Evolutionary conservation across 2,797 vertebrate species (phyloP), one percentile per base, ranked within the genome.

Genomic region (Siniperca undulata): DNA sequence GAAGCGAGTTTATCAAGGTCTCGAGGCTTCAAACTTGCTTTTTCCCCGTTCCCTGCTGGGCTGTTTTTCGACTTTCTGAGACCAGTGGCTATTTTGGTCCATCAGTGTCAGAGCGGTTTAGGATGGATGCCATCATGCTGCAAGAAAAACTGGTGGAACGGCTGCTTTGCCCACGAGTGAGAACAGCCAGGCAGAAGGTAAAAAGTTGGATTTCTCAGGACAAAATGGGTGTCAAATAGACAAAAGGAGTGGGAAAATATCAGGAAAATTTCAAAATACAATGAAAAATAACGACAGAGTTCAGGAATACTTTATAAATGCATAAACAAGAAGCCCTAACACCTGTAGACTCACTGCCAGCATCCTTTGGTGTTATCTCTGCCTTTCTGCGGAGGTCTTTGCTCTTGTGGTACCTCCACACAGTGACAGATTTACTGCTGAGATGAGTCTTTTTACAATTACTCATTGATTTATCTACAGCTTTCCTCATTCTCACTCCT

Each of bases 131-230:
- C 78, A 97, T 99, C 96, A 97, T 98, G 84, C 96, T 99, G 88
- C 98, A 98, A 94, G 98, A 98, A 92, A 98, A 97, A 92, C 95
- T 99, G 83, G 98, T 97, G 88, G 98, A 99, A 93, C 96, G 97
- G 87, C 95, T 99, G 93, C 95, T 99, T 84, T 98, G 97, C 67
- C 98, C 97, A 2, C 95, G 97, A 94, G 96, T 97, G 89, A 97
- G 97, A 88, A 96, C 96, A 0, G 96, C 95, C 92, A 95, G 96
- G 89, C 97, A 97, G 95, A 98, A 98, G 97, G 97, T 98, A 96
- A 92, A 73, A 73, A 78, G 53, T 61, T 20, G 77, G 62, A 69
- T 76, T 62, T 58, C 3, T 71, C 44, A 44, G 44, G 8, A 46
- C 6, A 70, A 56, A 44, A 65, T 40, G 38, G 40, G 36, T 30